Evolutionary conservation across 2,888 invertebrate genomes (phyloP), one percentile per base, ranked within the genome.

Genomic region (Patella ulyssiponensis): DNA sequence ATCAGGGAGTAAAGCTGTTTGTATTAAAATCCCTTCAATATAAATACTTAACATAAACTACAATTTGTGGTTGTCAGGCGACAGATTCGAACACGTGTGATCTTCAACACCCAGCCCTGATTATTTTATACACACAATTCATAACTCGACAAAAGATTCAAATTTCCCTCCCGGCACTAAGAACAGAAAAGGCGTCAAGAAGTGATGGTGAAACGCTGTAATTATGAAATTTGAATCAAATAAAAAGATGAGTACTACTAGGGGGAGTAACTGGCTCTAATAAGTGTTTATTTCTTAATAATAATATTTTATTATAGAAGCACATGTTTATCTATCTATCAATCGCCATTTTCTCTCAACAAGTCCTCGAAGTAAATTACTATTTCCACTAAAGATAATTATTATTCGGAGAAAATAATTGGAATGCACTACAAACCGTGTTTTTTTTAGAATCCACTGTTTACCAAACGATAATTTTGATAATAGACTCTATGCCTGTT

Each of bases 231-330:
- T 64, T 64, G 23, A 23, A 23, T 64, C 64, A 20, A 64, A 64
- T 64, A 64, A 64, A 64, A 44, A 64, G 64, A 14, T 23, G 64
- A 64, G 64, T 23, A 12, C 11, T 23, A 23, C 11, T 23, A 64
- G 64, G 64, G 64, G 64, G 64, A 64, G 64, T 64, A 64, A 64
- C 20, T 23, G 20, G 23, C 14, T 23, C 23, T 23, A 64, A 64
- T 64, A 64, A 64, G 64, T 64, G 64, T 64, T 64, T 64, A 64
- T 64, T 64, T 64, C 64, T 64, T 64, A 64, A 64, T 64, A 64
- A 64, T 64, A 64, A 20, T 64, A 64, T 23, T 64, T 64, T 64
- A 20, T 20, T 9, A 64, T 20, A 20, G 23, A 17, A 64, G 23
- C 64, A 64, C 64, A 64, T 64, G 64, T 64, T 64, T 64, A 64